Evolutionary conservation across 2,113 vertebrate species (phyloP), one percentile per base, ranked within the genome.

Genomic region (Sialia sialis): DNA sequence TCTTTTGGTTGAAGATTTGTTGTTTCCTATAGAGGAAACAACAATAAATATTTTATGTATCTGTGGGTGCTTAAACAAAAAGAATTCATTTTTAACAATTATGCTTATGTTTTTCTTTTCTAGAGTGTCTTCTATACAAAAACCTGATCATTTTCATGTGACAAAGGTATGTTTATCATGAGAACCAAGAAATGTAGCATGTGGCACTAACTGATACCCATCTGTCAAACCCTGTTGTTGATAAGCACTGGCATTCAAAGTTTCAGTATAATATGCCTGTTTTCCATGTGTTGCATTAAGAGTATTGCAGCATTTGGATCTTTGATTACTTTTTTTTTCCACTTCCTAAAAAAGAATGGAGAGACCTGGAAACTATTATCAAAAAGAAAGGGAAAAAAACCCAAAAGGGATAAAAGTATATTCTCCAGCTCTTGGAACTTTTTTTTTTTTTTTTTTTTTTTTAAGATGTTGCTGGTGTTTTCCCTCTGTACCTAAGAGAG

Each of bases 141-240:
- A 98, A 95, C 97, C 98, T 10, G 98, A 98, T 76, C 97, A 98
- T 46, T 91, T 98, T 88, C 96, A 98, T 43, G 96, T 98, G 78
- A 94, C 98, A 70, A 99, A 99, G 99, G 99, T 99, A 98, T 70
- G 96, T 97, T 94, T 44, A 69, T 73, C 39, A 64, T 84, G 36
- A 32, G 32, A 81, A 60, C 26, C 16, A 70, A 77, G 64, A 84
- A 34, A 44, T 27, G 36, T 58, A 67, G 89, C 84, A 63, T 78
- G 85, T 87, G 36, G 5, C 23, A 49, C 79, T 92, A 89, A 86
- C 51, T 63, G 25, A 66, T 82, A 51, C 5, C 75, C 49, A 58
- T 62, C 91, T 84, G 69, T 90, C 80, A 89, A 58, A 88, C 83
- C 54, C 56, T 96, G 11, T 74, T 97, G 20, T 83, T 51, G 85